Conservation (phyloP, 1,140 invertebrate genomes). For the Habropoda laboriosa region DNA sequence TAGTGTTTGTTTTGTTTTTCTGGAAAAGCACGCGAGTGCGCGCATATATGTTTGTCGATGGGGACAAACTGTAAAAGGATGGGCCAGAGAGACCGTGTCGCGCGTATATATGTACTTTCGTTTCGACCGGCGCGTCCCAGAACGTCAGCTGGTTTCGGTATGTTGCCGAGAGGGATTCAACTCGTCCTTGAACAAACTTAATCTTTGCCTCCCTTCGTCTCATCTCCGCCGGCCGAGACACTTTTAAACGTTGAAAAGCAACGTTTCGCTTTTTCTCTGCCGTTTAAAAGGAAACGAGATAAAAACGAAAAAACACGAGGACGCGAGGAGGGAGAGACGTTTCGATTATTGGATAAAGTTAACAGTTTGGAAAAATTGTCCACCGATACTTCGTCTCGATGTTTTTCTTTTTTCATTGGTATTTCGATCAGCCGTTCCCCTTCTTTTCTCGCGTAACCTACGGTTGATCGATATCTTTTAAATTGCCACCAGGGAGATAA, state of each 20-base stretch:
- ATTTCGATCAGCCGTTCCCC: too few species aligned
- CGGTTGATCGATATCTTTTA: background rate
- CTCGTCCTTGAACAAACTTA: constrained; percentile 7
- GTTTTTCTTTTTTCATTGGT: background rate
- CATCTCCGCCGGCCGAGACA: background rate
- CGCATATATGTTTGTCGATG: too few species aligned
- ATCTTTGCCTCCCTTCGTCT: constrained; percentile 5
- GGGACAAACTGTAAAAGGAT: background rate
- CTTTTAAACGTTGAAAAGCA: background rate
- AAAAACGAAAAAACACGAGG: too few species aligned
- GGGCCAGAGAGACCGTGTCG: background rate
- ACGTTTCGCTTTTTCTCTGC: background rate
- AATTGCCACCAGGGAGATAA: background rate
- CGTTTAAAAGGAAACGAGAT: background rate
- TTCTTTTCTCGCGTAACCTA: background rate
- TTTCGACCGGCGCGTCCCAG: too few species aligned
- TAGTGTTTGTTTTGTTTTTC: too few species aligned
- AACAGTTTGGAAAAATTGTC: too few species aligned
- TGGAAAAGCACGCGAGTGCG: too few species aligned
- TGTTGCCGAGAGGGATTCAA: constrained; percentile 41
- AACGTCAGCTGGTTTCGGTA: constrained; percentile 60
- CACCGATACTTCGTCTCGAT: background rate
- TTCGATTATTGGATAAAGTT: too few species aligned
- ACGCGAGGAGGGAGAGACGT: too few species aligned
- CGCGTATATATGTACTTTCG: constrained; percentile 17